Conservation (phyloP, 2,888 invertebrate genomes). For the Myathropa florea region DNA sequence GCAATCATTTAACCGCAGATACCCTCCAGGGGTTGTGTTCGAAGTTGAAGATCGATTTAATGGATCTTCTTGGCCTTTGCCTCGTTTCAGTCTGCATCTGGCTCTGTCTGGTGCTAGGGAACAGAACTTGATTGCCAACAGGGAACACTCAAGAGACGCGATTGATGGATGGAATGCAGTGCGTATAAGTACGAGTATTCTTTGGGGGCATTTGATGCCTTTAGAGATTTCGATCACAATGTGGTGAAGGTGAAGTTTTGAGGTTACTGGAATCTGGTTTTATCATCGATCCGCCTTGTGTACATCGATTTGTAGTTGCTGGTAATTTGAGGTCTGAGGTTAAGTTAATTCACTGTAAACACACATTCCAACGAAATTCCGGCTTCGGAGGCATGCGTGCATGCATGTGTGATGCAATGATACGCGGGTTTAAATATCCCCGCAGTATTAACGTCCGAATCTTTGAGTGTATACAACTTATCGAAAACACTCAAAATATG, state of each 20-base stretch:
- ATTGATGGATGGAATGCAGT: constrained; percentile 50
- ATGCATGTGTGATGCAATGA: too few relatives aligned
- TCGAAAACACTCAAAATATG: too few relatives aligned
- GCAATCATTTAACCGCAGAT: constrained; percentile 67
- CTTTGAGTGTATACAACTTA: too few relatives aligned
- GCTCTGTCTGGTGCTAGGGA: not conserved
- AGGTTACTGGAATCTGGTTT: constrained; percentile 58
- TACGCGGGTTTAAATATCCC: too few relatives aligned
- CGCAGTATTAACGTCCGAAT: too few relatives aligned
- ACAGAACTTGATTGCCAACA: constrained; percentile 53
- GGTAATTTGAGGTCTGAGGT: constrained; percentile 38
- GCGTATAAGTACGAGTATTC: not conserved
- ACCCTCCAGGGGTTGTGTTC: constrained; percentile 49
- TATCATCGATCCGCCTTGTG: not conserved
- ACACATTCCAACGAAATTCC: constrained; percentile 34
- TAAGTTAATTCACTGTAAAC: constrained; percentile 14
- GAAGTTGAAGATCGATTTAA: constrained; percentile 42
- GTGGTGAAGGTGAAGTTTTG: constrained; percentile 56
- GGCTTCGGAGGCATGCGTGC: not conserved
- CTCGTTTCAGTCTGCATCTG: constrained; percentile 2
- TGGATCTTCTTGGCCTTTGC: constrained; percentile 7
- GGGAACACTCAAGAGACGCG: constrained; percentile 47
- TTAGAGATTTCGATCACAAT: constrained; percentile 24
- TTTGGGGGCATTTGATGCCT: constrained; percentile 21
- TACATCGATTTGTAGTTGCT: not conserved